Percentiles rank a stretch among this genome's conserved stretches.
Conservation (phyloP, 2,113 vertebrate species). For the Sitta europaea region DNA sequence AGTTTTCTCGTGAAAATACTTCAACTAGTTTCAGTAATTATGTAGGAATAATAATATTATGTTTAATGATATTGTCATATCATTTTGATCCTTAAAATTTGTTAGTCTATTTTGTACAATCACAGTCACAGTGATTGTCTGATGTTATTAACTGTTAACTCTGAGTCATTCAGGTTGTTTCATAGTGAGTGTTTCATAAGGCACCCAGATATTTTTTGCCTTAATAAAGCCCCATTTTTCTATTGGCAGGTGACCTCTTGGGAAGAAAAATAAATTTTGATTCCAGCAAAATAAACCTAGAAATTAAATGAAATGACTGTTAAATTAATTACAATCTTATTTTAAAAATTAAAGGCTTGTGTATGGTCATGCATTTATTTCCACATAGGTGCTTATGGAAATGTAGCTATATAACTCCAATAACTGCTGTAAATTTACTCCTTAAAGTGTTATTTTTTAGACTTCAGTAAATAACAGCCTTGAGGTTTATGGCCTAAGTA, state of each 20-base stretch:
- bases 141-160: not conserved
- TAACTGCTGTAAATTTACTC: conserved; percentile 22
- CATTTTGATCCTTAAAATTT: not conserved
- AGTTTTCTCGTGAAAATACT: not conserved
- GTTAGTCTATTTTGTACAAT: not conserved
- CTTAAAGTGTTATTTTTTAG: conserved; percentile 15
- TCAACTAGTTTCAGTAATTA: not conserved
- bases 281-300: not conserved
- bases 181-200: not conserved
- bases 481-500: not conserved
- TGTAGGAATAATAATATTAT: not conserved
- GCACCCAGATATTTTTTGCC: not conserved
- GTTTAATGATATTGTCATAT: not conserved
- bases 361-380: not conserved
- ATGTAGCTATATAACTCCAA: not conserved
- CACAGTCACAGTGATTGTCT: not conserved
- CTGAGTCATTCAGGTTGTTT: not conserved
- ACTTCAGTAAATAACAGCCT: conserved; percentile 22
- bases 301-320: not conserved
- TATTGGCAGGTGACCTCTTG: not conserved
- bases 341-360: not conserved
- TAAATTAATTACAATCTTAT: not conserved
- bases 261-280: not conserved
- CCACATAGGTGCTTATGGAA: not conserved
- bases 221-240: not conserved